Evolutionary conservation across 1,140 invertebrate genomes (phyloP).

Genomic region (Drosophila kikkawai): DNA sequence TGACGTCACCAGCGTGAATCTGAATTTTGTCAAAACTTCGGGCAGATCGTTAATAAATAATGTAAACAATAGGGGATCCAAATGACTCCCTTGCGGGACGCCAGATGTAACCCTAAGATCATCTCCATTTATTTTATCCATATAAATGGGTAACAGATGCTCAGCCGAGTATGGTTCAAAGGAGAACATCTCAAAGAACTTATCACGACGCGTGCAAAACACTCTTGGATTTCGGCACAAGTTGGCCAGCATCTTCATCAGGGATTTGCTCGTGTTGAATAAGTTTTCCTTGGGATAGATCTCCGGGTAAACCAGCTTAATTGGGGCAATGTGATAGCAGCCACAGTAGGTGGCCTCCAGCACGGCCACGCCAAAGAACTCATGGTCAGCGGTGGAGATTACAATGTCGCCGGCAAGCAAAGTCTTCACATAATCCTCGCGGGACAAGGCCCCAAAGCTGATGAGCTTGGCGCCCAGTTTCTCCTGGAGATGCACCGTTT

Average conservation of each 20-base stretch:
- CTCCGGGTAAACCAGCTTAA: constrained; percentile 90
- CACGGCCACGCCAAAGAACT: constrained; percentile 92
- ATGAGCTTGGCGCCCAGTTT: constrained; percentile 86
- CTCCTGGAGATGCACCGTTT: constrained; percentile 85
- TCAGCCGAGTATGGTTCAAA: constrained; percentile 78
- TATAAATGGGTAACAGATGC: constrained; percentile 72
- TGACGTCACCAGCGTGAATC: no score
- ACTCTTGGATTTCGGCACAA: constrained; percentile 85
- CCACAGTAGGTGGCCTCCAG: constrained; percentile 89
- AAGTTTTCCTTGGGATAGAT: constrained; percentile 88
- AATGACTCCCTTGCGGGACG: no score
- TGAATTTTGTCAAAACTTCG: no score
- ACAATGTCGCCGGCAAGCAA: constrained; percentile 87
- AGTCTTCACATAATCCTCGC: constrained; percentile 87
- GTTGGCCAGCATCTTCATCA: constrained; percentile 86
- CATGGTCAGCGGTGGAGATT: constrained; percentile 91
- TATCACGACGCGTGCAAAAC: constrained; percentile 75
- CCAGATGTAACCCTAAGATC: no score
- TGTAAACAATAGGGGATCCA: no score
- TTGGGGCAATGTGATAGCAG: constrained; percentile 90
- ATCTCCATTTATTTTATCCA: constrained; percentile 59
- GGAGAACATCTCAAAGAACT: constrained; percentile 77
- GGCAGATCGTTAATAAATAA: no score
- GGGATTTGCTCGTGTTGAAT: constrained; percentile 87
- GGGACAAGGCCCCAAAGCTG: constrained; percentile 88